Conservation (phyloP, 2,113 vertebrate species). For the Hydrochoerus hydrochaeris region DNA sequence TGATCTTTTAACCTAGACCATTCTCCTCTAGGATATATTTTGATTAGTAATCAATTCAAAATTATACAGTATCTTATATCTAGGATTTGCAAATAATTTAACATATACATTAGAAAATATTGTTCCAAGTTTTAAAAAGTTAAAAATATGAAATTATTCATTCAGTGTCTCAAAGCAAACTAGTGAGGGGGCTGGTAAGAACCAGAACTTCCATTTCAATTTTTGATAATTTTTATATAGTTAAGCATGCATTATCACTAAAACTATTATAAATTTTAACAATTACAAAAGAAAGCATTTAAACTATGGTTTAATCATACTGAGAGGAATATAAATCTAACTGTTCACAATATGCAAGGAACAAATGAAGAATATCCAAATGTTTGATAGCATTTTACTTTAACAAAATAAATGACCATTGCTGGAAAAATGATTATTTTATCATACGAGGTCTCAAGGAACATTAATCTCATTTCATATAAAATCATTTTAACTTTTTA, state of each 20-base stretch:
- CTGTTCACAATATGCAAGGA: slow-evolving; percentile 23
- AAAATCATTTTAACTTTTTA: slow-evolving; percentile 54
- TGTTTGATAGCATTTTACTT: slow-evolving; percentile 55
- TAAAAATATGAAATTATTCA: slow-evolving; percentile 11
- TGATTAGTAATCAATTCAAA: slow-evolving; percentile 40
- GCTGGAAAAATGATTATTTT: slow-evolving; percentile 59
- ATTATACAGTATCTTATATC: background rate
- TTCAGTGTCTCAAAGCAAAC: slow-evolving; percentile 33
- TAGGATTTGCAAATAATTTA: slow-evolving; percentile 14
- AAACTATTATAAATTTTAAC: slow-evolving; percentile 57
- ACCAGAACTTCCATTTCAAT: slow-evolving; percentile 18
- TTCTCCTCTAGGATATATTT: background rate
- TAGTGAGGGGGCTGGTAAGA: background rate
- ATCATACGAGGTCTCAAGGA: slow-evolving; percentile 20
- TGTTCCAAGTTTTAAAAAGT: slow-evolving; percentile 35
- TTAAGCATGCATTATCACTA: slow-evolving; percentile 37
- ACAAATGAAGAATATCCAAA: slow-evolving; percentile 39
- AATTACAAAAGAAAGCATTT: slow-evolving; percentile 54
- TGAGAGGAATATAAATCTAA: slow-evolving; percentile 54
- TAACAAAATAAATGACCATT: slow-evolving; percentile 52
- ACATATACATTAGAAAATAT: background rate
- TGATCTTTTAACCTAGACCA: slow-evolving; percentile 1
- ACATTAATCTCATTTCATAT: slow-evolving; percentile 62
- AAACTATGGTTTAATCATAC: slow-evolving; percentile 45
- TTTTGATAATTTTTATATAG: slow-evolving; percentile 41